Conservation (phyloP, 1,140 invertebrate genomes). For the Sitobion miscanthi region DNA sequence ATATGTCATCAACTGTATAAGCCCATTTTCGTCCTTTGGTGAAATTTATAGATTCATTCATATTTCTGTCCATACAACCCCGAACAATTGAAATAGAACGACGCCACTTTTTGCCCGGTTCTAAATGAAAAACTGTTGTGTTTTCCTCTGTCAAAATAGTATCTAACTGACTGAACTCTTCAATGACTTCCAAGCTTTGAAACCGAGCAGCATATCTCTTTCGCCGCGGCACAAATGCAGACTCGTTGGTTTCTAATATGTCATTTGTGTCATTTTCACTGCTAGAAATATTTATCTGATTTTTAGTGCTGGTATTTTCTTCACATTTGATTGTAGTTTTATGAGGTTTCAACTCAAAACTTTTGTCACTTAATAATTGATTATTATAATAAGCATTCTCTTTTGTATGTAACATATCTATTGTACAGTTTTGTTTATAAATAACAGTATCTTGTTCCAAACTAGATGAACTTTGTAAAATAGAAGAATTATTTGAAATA, state of each 20-base stretch:
- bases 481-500: slow-evolving; percentile 11
- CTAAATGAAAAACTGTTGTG: slow-evolving; percentile 4
- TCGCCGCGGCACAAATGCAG: background rate
- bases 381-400: background rate
- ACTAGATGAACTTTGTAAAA: slow-evolving; percentile 28
- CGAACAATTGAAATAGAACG: slow-evolving; percentile 44
- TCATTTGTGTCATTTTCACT: background rate
- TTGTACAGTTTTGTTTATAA: background rate
- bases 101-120: slow-evolving; percentile 45
- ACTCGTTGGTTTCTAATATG: background rate
- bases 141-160: background rate
- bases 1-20: slow-evolving; percentile 42
- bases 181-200: background rate
- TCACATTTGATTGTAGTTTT: background rate
- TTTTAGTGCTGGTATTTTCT: background rate
- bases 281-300: background rate
- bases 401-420: background rate
- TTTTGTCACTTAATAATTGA: background rate
- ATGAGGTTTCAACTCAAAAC: background rate
- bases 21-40: slow-evolving; percentile 43
- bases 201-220: slow-evolving; percentile 41
- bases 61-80: background rate
- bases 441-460: slow-evolving; percentile 40
- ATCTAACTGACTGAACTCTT: background rate
- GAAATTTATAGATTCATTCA: background rate